Percentiles rank a stretch among this genome's conserved stretches.
These are phyloP conservation scores for Chrysolina americana DNA, from an alignment of 2,888 invertebrate species.

Conservation along the genomic window DNA sequence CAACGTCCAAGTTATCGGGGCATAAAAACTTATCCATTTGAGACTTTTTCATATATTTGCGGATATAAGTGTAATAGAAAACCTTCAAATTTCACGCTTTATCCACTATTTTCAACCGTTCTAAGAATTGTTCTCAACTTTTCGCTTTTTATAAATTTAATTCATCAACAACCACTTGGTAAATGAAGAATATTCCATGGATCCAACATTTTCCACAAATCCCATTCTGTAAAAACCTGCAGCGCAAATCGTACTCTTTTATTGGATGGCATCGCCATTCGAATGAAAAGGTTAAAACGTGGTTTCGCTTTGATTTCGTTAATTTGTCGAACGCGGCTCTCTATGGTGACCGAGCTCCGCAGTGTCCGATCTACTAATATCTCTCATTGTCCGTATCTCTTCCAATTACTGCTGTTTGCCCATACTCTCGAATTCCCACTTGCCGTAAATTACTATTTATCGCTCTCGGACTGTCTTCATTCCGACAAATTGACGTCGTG, in stretches of 20 bases:
- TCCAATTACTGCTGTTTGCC: slow-evolving; percentile 46
- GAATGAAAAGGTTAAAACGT: slow-evolving; percentile 22
- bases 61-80: no score
- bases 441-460: slow-evolving; percentile 41
- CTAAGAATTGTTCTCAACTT: no score
- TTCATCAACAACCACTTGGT: no score
- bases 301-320: slow-evolving; percentile 40
- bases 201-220: no score
- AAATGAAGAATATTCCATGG: no score
- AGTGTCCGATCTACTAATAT: slow-evolving; percentile 34
- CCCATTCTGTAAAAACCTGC: neutral
- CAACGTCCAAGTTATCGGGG: no score
- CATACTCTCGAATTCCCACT: slow-evolving; percentile 38
- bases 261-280: slow-evolving; percentile 1
- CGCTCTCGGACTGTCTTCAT: slow-evolving; percentile 29
- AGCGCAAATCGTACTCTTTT: neutral
- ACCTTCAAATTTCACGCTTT: no score
- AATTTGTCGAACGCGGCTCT: slow-evolving; percentile 37
- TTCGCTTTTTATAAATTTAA: no score
- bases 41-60: no score
- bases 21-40: no score
- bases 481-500: slow-evolving; percentile 15
- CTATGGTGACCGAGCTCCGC: slow-evolving; percentile 27
- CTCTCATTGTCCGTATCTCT: slow-evolving; percentile 39
- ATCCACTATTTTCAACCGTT: no score